Evolutionary conservation across 2,888 invertebrate genomes (phyloP).

Genomic region (Acronicta leporina): DNA sequence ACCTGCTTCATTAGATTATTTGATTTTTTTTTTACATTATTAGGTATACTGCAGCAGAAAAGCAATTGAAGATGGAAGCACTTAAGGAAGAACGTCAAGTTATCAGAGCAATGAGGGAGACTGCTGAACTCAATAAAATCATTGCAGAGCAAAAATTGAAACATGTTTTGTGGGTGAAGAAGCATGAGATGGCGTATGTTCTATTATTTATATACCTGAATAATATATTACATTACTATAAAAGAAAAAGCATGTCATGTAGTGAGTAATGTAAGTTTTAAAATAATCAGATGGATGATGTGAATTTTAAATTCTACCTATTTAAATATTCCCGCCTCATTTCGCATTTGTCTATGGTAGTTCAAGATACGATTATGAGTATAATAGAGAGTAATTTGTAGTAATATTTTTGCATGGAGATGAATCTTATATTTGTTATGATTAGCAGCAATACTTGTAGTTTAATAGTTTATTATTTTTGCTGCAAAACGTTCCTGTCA

Average conservation of each 20-base stretch:
- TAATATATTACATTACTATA: background rate
- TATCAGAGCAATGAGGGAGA: constrained; percentile 86
- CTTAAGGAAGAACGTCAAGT: constrained; percentile 81
- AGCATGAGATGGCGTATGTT: constrained; percentile 81
- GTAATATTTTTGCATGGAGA: too few species aligned
- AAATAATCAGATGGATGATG: background rate
- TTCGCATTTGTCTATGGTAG: constrained; percentile 21
- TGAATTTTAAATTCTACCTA: background rate
- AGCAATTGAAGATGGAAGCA: constrained; percentile 79
- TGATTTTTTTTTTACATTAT: background rate
- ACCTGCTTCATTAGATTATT: too few species aligned
- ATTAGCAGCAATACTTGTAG: too few species aligned
- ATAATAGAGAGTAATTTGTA: too few species aligned
- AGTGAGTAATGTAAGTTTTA: too few species aligned
- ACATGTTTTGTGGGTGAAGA: constrained; percentile 82
- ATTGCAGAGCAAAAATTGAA: constrained; percentile 90
- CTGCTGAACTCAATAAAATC: constrained; percentile 90
- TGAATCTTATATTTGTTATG: too few species aligned
- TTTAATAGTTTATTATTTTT: background rate
- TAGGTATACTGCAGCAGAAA: constrained; percentile 73
- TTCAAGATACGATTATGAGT: too few species aligned
- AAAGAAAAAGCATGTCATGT: too few species aligned
- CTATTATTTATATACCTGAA: background rate
- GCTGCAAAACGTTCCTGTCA: background rate
- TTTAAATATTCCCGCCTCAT: constrained; percentile 23